These are phyloP conservation scores for Agonopterix arenella DNA, from an alignment of 2,888 invertebrate species.

Conservation along the genomic window DNA sequence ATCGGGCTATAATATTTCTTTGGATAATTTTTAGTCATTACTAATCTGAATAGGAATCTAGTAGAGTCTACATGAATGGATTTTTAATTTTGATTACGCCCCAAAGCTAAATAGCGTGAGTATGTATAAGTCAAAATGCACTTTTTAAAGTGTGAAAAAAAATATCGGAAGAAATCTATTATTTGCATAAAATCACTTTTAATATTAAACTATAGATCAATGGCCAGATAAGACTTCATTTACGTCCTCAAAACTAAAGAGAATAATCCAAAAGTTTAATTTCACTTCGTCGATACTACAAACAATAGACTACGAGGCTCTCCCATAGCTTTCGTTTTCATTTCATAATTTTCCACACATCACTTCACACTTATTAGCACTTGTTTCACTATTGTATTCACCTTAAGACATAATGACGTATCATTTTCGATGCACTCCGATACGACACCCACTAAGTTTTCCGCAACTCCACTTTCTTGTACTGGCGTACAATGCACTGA, in stretches of 20 bases:
- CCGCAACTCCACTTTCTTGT: slow-evolving; percentile 55
- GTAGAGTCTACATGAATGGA: too few species aligned
- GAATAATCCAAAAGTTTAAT: not conserved
- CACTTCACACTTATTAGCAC: slow-evolving; percentile 28
- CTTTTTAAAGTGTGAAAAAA: too few species aligned
- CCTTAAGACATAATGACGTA: slow-evolving; percentile 79
- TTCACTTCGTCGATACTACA: slow-evolving; percentile 5
- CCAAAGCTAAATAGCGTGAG: too few species aligned
- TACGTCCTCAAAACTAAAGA: too few species aligned
- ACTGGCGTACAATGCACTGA: slow-evolving; percentile 55
- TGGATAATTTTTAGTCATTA: too few species aligned
- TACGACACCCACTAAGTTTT: slow-evolving; percentile 62
- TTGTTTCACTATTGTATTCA: slow-evolving; percentile 53
- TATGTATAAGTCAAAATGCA: too few species aligned
- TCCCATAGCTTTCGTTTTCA: slow-evolving; percentile 12
- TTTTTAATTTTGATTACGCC: too few species aligned
- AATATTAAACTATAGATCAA: too few species aligned
- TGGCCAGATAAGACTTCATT: too few species aligned
- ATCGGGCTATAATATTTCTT: not conserved
- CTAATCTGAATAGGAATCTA: too few species aligned
- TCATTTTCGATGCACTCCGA: slow-evolving; percentile 78
- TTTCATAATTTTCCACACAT: slow-evolving; percentile 28
- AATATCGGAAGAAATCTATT: too few species aligned
- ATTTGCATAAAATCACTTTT: too few species aligned
- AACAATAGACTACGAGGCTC: slow-evolving; percentile 8